Conservation (phyloP, 2,797 vertebrate genomes). For the Prunella strophiata region DNA sequence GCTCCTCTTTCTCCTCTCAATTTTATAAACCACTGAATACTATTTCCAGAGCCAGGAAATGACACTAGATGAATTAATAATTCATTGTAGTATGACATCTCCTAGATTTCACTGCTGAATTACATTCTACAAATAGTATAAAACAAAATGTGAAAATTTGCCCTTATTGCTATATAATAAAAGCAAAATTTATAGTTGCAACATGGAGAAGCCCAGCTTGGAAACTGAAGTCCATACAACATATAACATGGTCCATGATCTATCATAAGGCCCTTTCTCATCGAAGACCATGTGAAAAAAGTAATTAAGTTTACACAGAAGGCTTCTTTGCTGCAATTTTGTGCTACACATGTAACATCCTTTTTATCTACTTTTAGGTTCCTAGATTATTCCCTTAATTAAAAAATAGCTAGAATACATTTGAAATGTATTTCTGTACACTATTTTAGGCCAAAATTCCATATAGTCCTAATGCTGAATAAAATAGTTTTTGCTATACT, state of each 20-base stretch:
- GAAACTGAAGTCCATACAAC: not conserved
- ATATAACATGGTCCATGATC: not conserved
- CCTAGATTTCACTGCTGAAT: not conserved
- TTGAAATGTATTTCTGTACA: not conserved
- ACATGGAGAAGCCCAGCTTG: not conserved
- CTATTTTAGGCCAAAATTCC: not conserved
- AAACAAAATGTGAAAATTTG: not conserved
- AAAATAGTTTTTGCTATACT: not conserved
- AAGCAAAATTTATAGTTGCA: not conserved
- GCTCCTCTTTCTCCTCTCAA: not conserved
- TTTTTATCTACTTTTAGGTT: not conserved
- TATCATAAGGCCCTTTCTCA: not conserved
- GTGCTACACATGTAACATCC: not conserved
- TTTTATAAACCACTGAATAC: conserved; percentile 21
- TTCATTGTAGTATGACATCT: not conserved
- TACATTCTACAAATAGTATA: not conserved
- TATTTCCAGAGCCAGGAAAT: not conserved
- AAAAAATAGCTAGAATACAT: not conserved
- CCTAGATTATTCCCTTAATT: not conserved
- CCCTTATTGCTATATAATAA: not conserved
- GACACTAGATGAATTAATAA: not conserved
- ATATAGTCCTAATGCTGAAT: not conserved
- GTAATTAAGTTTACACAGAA: not conserved
- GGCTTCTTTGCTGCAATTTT: not conserved
- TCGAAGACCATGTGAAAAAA: not conserved